Base-by-base conservation (phyloP, 2,888 invertebrate species). In the Balanococcus diminutus region DNA sequence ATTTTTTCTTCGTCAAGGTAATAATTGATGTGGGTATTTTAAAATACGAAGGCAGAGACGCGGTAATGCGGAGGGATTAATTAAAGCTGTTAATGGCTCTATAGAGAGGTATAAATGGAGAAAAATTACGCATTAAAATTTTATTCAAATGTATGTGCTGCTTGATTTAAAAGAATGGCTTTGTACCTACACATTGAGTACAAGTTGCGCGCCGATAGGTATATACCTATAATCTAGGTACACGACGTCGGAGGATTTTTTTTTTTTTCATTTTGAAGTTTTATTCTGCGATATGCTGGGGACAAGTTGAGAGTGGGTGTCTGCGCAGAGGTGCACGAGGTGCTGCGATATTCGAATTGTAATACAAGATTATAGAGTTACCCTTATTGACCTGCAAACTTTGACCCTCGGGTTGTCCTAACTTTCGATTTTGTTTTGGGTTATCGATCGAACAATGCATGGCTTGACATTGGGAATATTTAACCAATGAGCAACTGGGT, bases 401-500 rank as follows among this genome's bases (percentile, higher is more conserved):
- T 72, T 72, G 72, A 72, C 72, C 31, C 72, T 19, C 31, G 31
- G 28, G 14, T 42, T 42, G 72, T 72, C 72, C 72, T 72, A 72
- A 72, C 72, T 72, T 72, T 72, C 72, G 72, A 72, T 72, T 72
- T 72, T 72, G 56, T 56, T 56, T 56, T 56, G 56, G 56, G 56
- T 22, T 56, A 56, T 56, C 56, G 56, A 56, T 56, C 56, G 56
- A 56, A 56, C 56, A 56, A 56, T 56, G 39, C 6, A 8, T 11
- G 11, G 56, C 22, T 56, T 56, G 56, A 22, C 56, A 56, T 56
- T 56, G 56, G 56, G 56, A 56, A 56, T 56, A 56, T 56, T 56
- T 56, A 56, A 56, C 19, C 56, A 56, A 56, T 56, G 56, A 56
- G 19, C 56, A 56, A 56, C 22, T 56, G 22, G 56, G 56, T 56